These are phyloP conservation scores for Myiozetetes cayanensis DNA, from an alignment of 2,113 vertebrate genomes.

Conservation along the genomic window DNA sequence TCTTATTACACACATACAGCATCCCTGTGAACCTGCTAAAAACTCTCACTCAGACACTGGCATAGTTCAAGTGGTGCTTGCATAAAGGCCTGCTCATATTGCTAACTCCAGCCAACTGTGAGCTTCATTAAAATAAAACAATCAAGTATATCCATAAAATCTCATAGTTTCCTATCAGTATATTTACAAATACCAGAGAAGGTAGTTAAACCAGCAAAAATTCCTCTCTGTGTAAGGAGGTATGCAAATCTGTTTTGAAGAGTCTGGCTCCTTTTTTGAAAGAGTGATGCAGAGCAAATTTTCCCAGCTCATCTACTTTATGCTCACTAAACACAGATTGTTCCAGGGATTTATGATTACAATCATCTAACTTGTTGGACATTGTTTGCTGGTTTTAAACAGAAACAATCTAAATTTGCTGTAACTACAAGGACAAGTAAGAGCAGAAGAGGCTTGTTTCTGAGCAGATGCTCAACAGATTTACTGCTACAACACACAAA, in stretches of 20 bases:
- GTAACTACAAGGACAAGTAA: neutral
- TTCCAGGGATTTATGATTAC: slow-evolving; percentile 1
- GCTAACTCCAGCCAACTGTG: neutral
- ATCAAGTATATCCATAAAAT: neutral
- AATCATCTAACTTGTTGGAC: neutral
- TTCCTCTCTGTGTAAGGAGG: neutral
- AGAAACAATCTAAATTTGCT: neutral
- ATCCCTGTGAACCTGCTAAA: neutral
- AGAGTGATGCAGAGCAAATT: neutral
- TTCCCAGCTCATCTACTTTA: neutral
- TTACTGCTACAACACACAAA: neutral
- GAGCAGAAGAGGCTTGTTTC: neutral
- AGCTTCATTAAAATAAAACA: neutral
- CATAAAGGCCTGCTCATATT: neutral
- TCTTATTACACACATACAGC: neutral
- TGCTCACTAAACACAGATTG: neutral
- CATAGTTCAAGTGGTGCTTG: neutral
- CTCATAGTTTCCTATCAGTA: neutral
- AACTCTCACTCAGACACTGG: neutral
- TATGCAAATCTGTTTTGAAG: neutral
- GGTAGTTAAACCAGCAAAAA: neutral
- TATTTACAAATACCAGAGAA: neutral
- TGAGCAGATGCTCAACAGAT: neutral
- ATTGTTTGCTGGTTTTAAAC: slow-evolving; percentile 21
- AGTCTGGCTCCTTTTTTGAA: neutral